A percentile compares a stretch with the other conserved stretches of the same genome.
These are phyloP conservation scores for Teleopsis dalmanni DNA, from an alignment of 1,140 invertebrate species.

Conservation along the genomic window DNA sequence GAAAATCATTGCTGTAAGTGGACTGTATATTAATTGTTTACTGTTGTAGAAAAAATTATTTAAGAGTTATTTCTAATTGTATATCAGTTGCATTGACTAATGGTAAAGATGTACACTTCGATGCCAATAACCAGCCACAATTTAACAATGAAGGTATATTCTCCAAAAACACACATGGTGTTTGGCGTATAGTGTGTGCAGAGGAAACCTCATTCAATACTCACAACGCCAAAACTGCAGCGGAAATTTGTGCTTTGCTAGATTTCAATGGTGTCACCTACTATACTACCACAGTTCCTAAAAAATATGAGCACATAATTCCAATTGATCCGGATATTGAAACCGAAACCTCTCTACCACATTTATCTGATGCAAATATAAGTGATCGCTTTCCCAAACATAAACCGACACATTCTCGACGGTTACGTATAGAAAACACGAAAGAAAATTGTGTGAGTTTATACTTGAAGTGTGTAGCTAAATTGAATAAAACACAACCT, in stretches of 20 bases:
- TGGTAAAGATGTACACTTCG: constrained; percentile 51
- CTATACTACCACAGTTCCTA: constrained; percentile 27
- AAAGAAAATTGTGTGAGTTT: constrained; percentile 23
- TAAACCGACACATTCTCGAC: background rate
- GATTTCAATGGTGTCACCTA: constrained; percentile 34
- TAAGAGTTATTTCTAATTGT: constrained; percentile 8
- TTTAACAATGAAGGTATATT: constrained; percentile 54
- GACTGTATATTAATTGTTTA: background rate
- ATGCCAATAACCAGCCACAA: constrained; percentile 51
- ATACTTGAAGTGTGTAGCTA: constrained; percentile 31
- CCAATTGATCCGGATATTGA: constrained; percentile 30
- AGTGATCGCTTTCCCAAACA: constrained; percentile 14
- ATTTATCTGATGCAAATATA: constrained; percentile 16
- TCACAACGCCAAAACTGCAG: constrained; percentile 25
- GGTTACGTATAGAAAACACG: constrained; percentile 13
- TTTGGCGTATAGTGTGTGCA: constrained; percentile 57
- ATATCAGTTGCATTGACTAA: constrained; percentile 57
- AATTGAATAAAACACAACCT: constrained; percentile 25
- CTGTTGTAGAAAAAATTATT: background rate
- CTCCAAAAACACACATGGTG: constrained; percentile 48
- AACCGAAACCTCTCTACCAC: constrained; percentile 1
- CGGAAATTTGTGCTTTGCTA: constrained; percentile 26
- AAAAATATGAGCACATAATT: constrained; percentile 20
- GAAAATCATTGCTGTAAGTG: constrained; percentile 64
- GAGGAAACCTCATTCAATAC: constrained; percentile 35